A percentile compares a stretch with the other conserved stretches of the same genome.
These are phyloP conservation scores for Aegotheles bennettii DNA, from an alignment of 2,113 vertebrate species.

Conservation along the genomic window DNA sequence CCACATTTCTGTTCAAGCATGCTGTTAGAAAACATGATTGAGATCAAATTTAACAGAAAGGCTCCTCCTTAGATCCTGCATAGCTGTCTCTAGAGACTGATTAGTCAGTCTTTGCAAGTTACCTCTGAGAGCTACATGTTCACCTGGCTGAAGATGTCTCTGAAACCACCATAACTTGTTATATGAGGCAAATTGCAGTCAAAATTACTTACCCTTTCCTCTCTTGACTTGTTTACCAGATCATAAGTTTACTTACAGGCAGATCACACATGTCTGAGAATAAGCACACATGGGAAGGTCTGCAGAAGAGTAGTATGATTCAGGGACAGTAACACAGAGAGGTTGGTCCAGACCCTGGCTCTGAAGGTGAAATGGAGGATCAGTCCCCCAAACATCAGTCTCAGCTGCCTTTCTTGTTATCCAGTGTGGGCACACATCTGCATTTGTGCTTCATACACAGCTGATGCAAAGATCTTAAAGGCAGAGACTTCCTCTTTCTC, in stretches of 20 bases:
- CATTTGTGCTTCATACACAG: neutral
- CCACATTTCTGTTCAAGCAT: neutral
- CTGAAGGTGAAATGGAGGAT: neutral
- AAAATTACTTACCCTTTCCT: neutral
- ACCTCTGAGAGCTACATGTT: neutral
- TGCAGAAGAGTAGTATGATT: neutral
- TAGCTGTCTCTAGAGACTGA: neutral
- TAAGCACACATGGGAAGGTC: neutral
- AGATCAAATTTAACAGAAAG: neutral
- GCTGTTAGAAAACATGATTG: neutral
- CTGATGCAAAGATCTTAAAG: neutral
- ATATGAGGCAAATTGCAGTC: neutral
- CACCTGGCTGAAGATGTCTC: neutral
- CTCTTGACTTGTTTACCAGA: neutral
- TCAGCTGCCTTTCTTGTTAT: neutral
- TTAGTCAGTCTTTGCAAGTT: neutral
- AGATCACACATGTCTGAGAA: neutral
- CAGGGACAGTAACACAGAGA: neutral
- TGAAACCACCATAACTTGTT: neutral
- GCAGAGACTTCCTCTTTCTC: neutral
- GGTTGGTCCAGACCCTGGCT: neutral
- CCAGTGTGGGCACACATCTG: neutral
- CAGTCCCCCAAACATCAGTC: neutral
- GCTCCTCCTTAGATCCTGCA: neutral
- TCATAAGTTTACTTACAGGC: neutral